These are phyloP conservation scores for Silurus asotus DNA, from an alignment of 2,113 vertebrate genomes.

Conservation along the genomic window DNA sequence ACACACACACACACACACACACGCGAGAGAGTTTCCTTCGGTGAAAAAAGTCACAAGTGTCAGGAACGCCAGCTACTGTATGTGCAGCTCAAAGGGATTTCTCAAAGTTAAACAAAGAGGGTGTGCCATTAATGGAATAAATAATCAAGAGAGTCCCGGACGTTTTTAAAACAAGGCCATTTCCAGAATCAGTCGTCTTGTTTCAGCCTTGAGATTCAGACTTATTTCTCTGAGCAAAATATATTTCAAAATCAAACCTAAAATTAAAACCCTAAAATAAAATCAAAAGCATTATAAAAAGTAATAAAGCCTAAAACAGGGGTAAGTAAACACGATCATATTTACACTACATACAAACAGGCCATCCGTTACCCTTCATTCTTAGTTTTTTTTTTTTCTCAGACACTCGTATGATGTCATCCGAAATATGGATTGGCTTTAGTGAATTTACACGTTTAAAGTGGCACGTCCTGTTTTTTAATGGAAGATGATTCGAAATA, in stretches of 20 bases:
- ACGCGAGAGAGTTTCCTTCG: conserved; percentile 5
- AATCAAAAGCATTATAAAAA: conserved; percentile 71
- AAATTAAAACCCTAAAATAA: conserved; percentile 51
- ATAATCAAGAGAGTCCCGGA: conserved; percentile 28
- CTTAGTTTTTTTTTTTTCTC: conserved; percentile 53
- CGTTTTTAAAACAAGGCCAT: conserved; percentile 40
- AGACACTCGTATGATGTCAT: conserved; percentile 63
- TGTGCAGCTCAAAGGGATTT: conserved; percentile 25
- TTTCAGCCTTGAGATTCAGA: conserved; percentile 16
- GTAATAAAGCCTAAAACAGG: conserved; percentile 80
- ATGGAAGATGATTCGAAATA: conserved; percentile 50
- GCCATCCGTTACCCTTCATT: conserved; percentile 67
- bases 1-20: conserved; percentile 19
- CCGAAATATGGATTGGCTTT: conserved; percentile 36
- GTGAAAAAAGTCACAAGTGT: conserved; percentile 41
- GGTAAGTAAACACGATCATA: conserved; percentile 92
- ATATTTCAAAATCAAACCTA: conserved; percentile 52
- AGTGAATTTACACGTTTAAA: conserved; percentile 18
- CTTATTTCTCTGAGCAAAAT: conserved; percentile 53
- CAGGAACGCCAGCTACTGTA: conserved; percentile 36
- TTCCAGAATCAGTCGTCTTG: conserved; percentile 52
- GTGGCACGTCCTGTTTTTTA: conserved; percentile 36
- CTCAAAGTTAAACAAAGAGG: conserved; percentile 18
- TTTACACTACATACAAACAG: conserved; percentile 94
- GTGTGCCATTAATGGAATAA: conserved; percentile 39